Evolutionary conservation across 2,797 vertebrate species (phyloP), one percentile per base, ranked within the genome.

Genomic region (Delichon dasypus): DNA sequence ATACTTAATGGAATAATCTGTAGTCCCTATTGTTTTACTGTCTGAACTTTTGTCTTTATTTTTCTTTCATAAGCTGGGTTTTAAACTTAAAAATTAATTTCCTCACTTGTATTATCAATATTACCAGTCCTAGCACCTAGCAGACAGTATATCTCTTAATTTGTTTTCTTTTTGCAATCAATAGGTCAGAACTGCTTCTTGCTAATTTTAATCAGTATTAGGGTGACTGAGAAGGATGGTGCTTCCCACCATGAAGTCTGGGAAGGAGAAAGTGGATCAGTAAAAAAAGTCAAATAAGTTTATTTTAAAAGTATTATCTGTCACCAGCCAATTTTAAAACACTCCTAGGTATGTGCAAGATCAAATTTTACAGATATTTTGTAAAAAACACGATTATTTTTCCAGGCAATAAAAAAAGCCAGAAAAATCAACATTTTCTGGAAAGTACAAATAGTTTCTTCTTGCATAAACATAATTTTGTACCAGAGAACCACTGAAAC

Each of bases 121-220:
- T 12, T 58, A 71, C 29, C 50, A 71, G 61, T 88, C 61, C 55
- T 87, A 83, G 90, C 57, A 88, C 40, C n/a, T 83, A 91, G 50
- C 5, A 22, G 86, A 82, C 6, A 55, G 19, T 38, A 22, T 85
- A 71, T 61, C 14, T n/a, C 47, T 76, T 72, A 25, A 61, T 67
- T 74, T 87, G 51, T 89, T 95, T 95, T 96, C n/a, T 74, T 91
- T 79, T 95, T 71, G 88, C 16, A 90, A 89, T 70, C 76, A 95
- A 67, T 77, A 92, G 78, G 48, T 89, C 60, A 92, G 78, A 92
- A 93, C 27, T 53, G 9, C n/a, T 92, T 91, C 62, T 95, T 90
- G 67, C 10, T 78, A 51, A 77, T 92, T 95, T 94, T 85, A 82
- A 45, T 51, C 50, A 64, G 71, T 76, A 53, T 86, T 85, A 74